Base-by-base conservation (phyloP, 2,888 invertebrate genomes). In the Noctua janthe region DNA sequence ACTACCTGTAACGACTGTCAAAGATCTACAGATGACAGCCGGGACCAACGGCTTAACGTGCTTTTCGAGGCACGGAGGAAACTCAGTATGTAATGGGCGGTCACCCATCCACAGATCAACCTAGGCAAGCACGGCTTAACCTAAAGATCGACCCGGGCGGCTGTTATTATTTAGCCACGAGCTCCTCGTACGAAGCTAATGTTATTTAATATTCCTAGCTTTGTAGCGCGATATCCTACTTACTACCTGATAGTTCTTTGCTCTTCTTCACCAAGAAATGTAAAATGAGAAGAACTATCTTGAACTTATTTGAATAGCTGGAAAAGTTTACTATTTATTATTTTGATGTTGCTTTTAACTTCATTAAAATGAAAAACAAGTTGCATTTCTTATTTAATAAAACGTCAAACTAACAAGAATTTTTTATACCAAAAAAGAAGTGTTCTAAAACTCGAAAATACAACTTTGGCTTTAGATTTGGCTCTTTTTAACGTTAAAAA, bases 181-280 rank as follows among this genome's bases (percentile, higher is more conserved):
- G 29, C 29, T 29, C 29, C 29, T 29, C 1, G 29, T 29, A 35
- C 47, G n/a, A 39, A 17, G 29, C 35, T 20, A 23, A 23, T 54
- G 35, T 51, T 54, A 35, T 51, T 56, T 62, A 72, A 81, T 82
- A 43, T 82, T 47, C 59, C 59, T 49, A 39, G 29, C 39, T 35
- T 54, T 82, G 82, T 71, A 35, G n/a, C 20, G 20, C 10, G 10
- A 51, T 29, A 59, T 43, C 49, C 20, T 54, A n/a, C 47, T 23
- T 43, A 43, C 2, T 29, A 49, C 29, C 23, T 43, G 23, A n/a
- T n/a, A 29, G 47, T 29, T 20, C 29, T 43, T 49, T 15, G 7
- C 10, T 56, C 23, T 39, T 49, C 7, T 49, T 49, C 4, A 29
- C 56, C 10, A 43, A 43, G 10, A 59, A 43, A 47, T 67, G 49